Percentiles rank a stretch among this genome's conserved stretches.
These are phyloP conservation scores for Decapterus maruadsi DNA, from an alignment of 2,797 vertebrate genomes.

Conservation along the genomic window DNA sequence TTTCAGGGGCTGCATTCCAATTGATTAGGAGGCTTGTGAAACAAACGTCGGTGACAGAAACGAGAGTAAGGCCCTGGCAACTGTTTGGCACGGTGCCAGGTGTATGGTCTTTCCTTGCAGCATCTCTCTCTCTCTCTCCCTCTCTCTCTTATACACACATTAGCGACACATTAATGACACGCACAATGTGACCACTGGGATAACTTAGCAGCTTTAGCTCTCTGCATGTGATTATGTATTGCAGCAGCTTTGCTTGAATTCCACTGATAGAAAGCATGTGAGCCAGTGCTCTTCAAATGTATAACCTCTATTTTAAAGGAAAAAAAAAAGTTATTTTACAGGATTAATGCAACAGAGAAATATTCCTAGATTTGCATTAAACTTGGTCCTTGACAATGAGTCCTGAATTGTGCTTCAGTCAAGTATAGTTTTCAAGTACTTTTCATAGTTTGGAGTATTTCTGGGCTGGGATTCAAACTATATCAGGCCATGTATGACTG, in stretches of 20 bases:
- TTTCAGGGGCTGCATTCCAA: slow-evolving; percentile 84
- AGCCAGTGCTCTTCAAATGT: slow-evolving; percentile 34
- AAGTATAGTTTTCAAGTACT: slow-evolving; percentile 65
- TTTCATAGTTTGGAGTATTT: slow-evolving; percentile 44
- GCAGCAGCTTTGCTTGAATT: slow-evolving; percentile 32
- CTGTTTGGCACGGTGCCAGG: slow-evolving; percentile 81
- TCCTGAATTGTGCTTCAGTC: slow-evolving; percentile 55
- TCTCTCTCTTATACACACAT: slow-evolving; percentile 57
- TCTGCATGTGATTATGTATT: slow-evolving; percentile 55
- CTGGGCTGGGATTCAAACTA: slow-evolving; percentile 51
- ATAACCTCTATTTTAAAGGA: slow-evolving; percentile 29
- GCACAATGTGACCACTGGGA: slow-evolving; percentile 73
- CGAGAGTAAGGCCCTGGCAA: slow-evolving; percentile 73
- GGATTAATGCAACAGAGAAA: slow-evolving; percentile 32
- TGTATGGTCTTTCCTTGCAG: slow-evolving; percentile 59
- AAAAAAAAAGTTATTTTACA: background rate
- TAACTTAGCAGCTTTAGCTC: slow-evolving; percentile 66
- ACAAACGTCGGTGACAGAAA: slow-evolving; percentile 85
- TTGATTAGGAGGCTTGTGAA: slow-evolving; percentile 87
- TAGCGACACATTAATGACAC: slow-evolving; percentile 73
- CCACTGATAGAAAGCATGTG: slow-evolving; percentile 7
- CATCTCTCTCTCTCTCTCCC: slow-evolving; percentile 44
- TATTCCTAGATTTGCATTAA: slow-evolving; percentile 47
- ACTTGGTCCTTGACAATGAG: slow-evolving; percentile 53
- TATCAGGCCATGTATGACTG: slow-evolving; percentile 36